Percentiles rank a stretch among this genome's conserved stretches.
Conservation (phyloP, 2,888 invertebrate species). For the Muschampia plurimacula region DNA sequence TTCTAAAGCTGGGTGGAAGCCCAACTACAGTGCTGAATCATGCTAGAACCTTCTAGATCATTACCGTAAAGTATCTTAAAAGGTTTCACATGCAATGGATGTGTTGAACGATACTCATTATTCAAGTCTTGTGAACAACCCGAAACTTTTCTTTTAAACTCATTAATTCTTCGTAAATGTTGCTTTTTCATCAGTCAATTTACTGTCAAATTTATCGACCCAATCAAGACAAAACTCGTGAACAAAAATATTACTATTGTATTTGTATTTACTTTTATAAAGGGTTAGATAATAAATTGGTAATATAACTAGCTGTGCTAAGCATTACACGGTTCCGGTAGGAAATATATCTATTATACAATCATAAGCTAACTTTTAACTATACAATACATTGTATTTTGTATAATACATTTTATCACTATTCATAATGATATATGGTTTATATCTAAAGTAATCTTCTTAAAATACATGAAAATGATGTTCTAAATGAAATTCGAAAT, state of each 20-base stretch:
- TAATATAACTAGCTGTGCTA: conserved; percentile 29
- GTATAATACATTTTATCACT: conserved; percentile 35
- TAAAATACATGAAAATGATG: conserved; percentile 33
- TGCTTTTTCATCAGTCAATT: neutral
- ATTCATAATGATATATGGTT: conserved; percentile 36
- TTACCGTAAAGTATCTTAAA: conserved; percentile 36
- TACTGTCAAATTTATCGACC: conserved; percentile 19
- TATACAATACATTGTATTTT: conserved; percentile 31
- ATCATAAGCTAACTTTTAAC: conserved; percentile 32
- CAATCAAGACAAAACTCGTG: conserved; percentile 17
- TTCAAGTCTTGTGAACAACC: conserved; percentile 5
- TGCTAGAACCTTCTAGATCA: conserved; percentile 51
- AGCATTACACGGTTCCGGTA: conserved; percentile 33
- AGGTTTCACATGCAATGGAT: conserved; percentile 46
- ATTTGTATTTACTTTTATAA: conserved; percentile 30
- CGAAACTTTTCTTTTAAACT: conserved; percentile 13
- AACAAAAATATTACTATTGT: conserved; percentile 28
- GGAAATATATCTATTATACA: conserved; percentile 27
- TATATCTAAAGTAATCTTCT: conserved; percentile 25
- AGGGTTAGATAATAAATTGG: conserved; percentile 27
- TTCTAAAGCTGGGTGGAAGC: conserved; percentile 53
- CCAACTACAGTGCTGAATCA: conserved; percentile 60
- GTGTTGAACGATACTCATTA: conserved; percentile 34
- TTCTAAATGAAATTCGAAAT: conserved; percentile 7
- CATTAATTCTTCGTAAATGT: conserved; percentile 5